Conservation (phyloP, 2,797 vertebrate species). For the Rhabdophis nuchalis region DNA sequence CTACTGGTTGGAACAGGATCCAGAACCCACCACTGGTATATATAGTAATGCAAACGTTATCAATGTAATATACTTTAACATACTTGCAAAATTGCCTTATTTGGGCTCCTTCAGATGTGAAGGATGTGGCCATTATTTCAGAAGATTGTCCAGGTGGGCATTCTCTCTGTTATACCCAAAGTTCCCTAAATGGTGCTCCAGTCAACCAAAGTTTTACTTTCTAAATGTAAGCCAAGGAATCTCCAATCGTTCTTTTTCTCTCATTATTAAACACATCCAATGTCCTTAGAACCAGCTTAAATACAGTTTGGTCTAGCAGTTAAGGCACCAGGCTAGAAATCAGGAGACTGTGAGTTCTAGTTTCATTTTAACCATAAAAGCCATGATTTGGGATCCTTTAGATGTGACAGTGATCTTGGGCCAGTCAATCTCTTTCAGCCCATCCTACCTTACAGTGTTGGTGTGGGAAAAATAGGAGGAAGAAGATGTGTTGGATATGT, state of each 20-base stretch:
- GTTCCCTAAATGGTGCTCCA: neutral
- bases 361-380: neutral
- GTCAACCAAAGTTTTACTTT: neutral
- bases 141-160: neutral
- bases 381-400: no score
- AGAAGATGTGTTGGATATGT: neutral
- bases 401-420: neutral
- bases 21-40: no score
- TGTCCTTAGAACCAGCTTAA: neutral
- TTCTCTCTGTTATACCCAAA: neutral
- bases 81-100: neutral
- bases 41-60: neutral
- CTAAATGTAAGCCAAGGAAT: neutral
- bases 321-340: neutral
- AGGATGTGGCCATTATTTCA: neutral
- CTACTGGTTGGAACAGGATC: no score
- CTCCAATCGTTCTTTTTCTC: neutral
- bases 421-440: neutral
- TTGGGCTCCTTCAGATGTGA: neutral
- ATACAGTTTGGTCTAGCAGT: neutral
- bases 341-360: neutral
- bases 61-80: neutral
- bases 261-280: neutral
- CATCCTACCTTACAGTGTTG: neutral
- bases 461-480: neutral